These are phyloP conservation scores for Agonopterix subpropinquella DNA, from an alignment of 2,888 invertebrate species.

Conservation along the genomic window DNA sequence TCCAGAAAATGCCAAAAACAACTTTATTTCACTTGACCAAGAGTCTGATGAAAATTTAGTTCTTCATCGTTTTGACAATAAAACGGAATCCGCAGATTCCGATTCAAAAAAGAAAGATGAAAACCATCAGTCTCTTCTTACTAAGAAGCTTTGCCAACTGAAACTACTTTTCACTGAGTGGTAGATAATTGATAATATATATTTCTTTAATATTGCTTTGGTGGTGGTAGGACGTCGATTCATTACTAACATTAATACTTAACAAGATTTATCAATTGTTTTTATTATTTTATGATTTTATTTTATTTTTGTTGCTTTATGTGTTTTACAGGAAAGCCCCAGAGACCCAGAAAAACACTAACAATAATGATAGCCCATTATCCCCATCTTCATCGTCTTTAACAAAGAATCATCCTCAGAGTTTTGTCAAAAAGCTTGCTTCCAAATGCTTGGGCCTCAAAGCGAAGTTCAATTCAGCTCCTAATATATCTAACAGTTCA, in stretches of 20 bases:
- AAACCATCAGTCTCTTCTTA: conserved; percentile 16
- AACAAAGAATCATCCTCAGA: conserved; percentile 62
- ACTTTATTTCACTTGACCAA: background rate
- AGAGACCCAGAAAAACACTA: conserved; percentile 68
- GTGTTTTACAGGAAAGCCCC: conserved; percentile 71
- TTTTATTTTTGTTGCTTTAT: conserved; percentile 56
- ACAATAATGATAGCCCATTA: conserved; percentile 58
- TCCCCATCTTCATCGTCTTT: conserved; percentile 60
- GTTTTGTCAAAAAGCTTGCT: conserved; percentile 72
- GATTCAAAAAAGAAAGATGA: background rate
- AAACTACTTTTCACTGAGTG: conserved; percentile 38
- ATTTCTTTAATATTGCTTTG: conserved; percentile 11
- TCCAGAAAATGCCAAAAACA: background rate
- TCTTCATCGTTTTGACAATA: too few relatives aligned
- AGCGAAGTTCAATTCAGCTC: conserved; percentile 68
- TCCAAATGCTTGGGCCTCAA: conserved; percentile 71
- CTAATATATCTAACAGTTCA: conserved; percentile 62
- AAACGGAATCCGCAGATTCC: background rate
- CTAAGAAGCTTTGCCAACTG: conserved; percentile 41
- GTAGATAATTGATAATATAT: conserved; percentile 13
- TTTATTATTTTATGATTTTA: conserved; percentile 35
- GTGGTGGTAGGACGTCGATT: conserved; percentile 26
- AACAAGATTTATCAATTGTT: conserved; percentile 16
- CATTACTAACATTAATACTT: conserved; percentile 16
- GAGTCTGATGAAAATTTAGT: too few relatives aligned